Conservation (phyloP, 92 coral and sea anemone species). For the Palythoa heliodiscus region DNA sequence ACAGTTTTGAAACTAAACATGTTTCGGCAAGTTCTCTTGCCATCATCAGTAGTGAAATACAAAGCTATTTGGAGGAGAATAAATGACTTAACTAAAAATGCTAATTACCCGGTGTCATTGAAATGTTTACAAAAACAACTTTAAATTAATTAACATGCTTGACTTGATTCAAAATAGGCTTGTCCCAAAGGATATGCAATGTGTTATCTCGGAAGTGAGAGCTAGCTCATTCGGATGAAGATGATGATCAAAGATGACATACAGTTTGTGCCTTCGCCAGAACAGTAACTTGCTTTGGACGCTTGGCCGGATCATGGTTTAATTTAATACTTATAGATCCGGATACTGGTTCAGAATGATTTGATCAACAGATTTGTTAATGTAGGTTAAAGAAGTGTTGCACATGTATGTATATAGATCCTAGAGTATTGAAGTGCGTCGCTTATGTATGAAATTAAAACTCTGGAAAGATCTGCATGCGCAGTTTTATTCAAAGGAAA, state of each 20-base stretch:
- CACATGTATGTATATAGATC: conserved; percentile 6
- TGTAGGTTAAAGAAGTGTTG: conserved; percentile 1
- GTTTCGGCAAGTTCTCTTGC: too few relatives aligned
- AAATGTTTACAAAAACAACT: not conserved
- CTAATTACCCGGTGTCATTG: too few relatives aligned
- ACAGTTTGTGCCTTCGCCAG: conserved; percentile 17
- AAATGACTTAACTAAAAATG: too few relatives aligned
- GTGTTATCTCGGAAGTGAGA: not conserved
- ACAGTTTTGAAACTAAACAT: too few relatives aligned
- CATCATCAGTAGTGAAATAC: too few relatives aligned
- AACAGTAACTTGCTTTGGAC: conserved; percentile 5
- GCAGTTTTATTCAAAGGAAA: too few relatives aligned
- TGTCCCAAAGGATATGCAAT: not conserved
- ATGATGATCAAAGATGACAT: conserved; percentile 1
- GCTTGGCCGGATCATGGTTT: conserved; percentile 18
- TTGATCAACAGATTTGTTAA: conserved; percentile 10
- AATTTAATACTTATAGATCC: not conserved
- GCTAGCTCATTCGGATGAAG: not conserved
- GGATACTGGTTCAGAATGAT: not conserved
- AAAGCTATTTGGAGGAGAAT: too few relatives aligned
- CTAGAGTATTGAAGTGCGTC: conserved; percentile 21
- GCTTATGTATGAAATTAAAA: conserved; percentile 17
- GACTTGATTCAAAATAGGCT: too few relatives aligned
- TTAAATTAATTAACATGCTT: not conserved
- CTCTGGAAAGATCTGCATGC: too few relatives aligned